phyloP scores from a whole-genome alignment of 1,140 invertebrate genomes.

The Grapholita molesta region DNA sequence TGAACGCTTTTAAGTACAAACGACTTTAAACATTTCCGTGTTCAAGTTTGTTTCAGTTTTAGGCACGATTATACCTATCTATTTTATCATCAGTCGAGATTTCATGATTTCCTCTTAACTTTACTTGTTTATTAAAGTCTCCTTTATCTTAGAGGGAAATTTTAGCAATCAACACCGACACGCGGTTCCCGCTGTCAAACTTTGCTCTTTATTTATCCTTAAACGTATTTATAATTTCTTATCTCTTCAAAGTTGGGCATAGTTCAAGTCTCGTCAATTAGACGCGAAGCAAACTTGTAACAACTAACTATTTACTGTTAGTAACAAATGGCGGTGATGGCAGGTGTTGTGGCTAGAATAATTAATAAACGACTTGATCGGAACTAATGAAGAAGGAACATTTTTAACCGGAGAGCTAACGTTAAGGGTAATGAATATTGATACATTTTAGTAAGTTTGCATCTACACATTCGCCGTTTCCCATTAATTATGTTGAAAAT shows the following conservation, averaged over 20 bases:
- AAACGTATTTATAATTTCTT: conserved; percentile 14
- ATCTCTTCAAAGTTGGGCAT: conserved; percentile 2
- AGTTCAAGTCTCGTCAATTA: background rate
- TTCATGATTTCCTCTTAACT: background rate
- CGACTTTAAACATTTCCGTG: too few relatives aligned
- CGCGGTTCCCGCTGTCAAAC: background rate
- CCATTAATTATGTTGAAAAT: too few relatives aligned
- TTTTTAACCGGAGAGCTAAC: too few relatives aligned
- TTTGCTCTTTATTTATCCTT: background rate
- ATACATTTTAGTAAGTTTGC: too few relatives aligned
- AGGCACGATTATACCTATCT: too few relatives aligned
- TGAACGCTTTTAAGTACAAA: too few relatives aligned
- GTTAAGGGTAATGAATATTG: too few relatives aligned
- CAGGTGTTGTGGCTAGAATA: background rate
- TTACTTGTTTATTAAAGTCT: background rate
- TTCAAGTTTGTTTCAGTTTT: too few relatives aligned
- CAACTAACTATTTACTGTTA: background rate
- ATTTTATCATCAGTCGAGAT: background rate
- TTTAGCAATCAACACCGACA: background rate
- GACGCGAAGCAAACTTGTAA: background rate
- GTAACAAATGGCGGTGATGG: background rate
- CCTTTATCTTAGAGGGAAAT: background rate
- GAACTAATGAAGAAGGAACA: background rate
- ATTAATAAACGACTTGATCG: background rate
- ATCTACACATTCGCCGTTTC: too few relatives aligned